Evolutionary conservation across 2,888 invertebrate genomes (phyloP).

Genomic region (Diarsia rubi): DNA sequence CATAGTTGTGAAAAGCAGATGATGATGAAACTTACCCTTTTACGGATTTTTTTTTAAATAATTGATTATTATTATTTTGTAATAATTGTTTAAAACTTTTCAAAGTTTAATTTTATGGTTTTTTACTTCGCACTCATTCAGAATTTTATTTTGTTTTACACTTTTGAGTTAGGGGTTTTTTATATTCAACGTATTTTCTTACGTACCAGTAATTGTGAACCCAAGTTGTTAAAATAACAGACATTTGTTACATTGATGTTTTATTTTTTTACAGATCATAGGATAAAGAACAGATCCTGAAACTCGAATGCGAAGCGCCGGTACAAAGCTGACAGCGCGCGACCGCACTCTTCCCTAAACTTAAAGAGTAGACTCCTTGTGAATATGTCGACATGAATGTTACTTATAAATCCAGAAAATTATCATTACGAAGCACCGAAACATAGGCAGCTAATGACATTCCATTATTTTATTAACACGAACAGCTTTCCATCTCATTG

Average conservation of each 20-base stretch:
- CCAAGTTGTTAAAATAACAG: background rate
- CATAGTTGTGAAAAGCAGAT: background rate
- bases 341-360: constrained; percentile 56
- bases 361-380: constrained; percentile 56
- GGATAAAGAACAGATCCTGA: constrained; percentile 88
- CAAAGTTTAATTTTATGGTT: no score
- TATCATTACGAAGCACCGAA: constrained; percentile 58
- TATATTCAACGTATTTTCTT: background rate
- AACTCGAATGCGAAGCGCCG: constrained; percentile 77
- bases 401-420: constrained; percentile 67
- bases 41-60: no score
- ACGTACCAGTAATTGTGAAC: background rate
- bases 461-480: constrained; percentile 60
- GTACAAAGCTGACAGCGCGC: constrained; percentile 61
- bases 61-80: no score
- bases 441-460: constrained; percentile 66
- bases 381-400: constrained; percentile 53
- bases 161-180: no score
- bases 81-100: no score
- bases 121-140: no score
- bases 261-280: constrained; percentile 79
- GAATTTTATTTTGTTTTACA: no score
- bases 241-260: constrained; percentile 2
- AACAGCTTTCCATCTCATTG: constrained; percentile 13
- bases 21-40: background rate